Base-by-base conservation (phyloP, 2,113 vertebrate genomes). In the Nannobrachium achirus region DNA sequence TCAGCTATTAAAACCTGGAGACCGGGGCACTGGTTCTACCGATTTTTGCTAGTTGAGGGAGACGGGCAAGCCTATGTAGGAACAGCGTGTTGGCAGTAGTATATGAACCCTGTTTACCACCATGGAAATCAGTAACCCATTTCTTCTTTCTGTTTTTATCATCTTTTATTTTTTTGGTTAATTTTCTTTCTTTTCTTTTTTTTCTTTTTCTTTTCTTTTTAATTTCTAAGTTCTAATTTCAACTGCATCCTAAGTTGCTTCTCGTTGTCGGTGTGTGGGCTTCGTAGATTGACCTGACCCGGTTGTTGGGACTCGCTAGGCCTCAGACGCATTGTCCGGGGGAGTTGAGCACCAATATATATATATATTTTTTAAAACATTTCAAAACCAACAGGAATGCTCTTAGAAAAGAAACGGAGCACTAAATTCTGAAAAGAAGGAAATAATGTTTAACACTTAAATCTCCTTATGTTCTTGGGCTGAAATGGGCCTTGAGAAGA, bases 81-180 rank as follows among this genome's bases (percentile, higher is more conserved):
- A 20, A 15, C 51, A 18, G 8, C 16, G 87, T 92, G 87, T 92
- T 83, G 89, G 90, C 89, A 91, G 92, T 91, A 64, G 88, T 91
- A 91, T 82, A 91, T 82, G 90, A 33, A 33, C 25, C 25, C 25
- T 33, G 25, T 33, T 33, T 33, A 33, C 25, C 84, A 82, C 91
- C 93, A 90, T 90, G 79, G 80, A 89, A 89, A 89, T 85, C 83
- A 89, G 84, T 82, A 89, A 89, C 84, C 89, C 89, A 70, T 76
- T 33, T 20, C 56, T 57, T 14, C 38, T 48, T 48, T 48, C 6
- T 14, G n/a, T 15, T 15, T 58, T 15, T 8, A 10, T 15, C n/a
- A 2, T n/a, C n/a, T n/a, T n/a, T n/a, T n/a, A 40, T 40, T 40
- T 8, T 40, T 42, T 4, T 8, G 40, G 44, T 10, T 20, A 40